Conservation (phyloP, 1,140 invertebrate species). For the Hylaeus volcanicus region DNA sequence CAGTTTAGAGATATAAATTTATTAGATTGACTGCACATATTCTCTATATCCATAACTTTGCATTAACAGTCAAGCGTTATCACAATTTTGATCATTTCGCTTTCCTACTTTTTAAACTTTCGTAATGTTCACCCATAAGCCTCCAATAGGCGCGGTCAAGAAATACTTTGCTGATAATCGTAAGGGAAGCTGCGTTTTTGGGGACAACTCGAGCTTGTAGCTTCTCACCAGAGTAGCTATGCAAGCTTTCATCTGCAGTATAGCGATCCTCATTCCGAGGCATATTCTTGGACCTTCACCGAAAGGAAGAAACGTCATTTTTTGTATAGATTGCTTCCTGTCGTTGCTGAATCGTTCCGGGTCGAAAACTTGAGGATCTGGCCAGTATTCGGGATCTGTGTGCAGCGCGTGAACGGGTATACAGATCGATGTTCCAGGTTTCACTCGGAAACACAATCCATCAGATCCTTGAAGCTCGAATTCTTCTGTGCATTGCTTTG, state of each 20-base stretch:
- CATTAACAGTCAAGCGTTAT: too few species aligned
- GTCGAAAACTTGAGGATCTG: constrained; percentile 84
- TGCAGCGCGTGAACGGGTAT: constrained; percentile 80
- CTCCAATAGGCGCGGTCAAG: constrained; percentile 26
- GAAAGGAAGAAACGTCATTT: constrained; percentile 82
- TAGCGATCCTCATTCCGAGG: constrained; percentile 76
- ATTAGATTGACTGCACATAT: too few species aligned
- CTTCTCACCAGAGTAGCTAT: constrained; percentile 51
- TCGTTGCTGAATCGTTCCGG: constrained; percentile 84
- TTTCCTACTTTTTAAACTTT: background rate
- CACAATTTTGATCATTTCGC: too few species aligned
- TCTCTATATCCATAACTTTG: too few species aligned
- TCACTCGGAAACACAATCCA: constrained; percentile 47
- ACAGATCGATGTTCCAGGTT: constrained; percentile 63
- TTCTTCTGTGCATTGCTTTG: constrained; percentile 54
- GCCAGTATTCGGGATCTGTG: constrained; percentile 55
- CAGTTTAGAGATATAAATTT: too few species aligned
- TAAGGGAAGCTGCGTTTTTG: constrained; percentile 53
- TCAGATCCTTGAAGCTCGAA: constrained; percentile 59
- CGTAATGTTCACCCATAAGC: constrained; percentile 51
- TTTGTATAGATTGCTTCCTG: constrained; percentile 63
- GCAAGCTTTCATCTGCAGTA: constrained; percentile 55
- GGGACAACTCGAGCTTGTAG: constrained; percentile 57
- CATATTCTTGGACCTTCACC: constrained; percentile 83
- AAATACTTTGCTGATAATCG: constrained; percentile 13